phyloP scores from a whole-genome alignment of 2,113 vertebrate species.

The Scomber japonicus region DNA sequence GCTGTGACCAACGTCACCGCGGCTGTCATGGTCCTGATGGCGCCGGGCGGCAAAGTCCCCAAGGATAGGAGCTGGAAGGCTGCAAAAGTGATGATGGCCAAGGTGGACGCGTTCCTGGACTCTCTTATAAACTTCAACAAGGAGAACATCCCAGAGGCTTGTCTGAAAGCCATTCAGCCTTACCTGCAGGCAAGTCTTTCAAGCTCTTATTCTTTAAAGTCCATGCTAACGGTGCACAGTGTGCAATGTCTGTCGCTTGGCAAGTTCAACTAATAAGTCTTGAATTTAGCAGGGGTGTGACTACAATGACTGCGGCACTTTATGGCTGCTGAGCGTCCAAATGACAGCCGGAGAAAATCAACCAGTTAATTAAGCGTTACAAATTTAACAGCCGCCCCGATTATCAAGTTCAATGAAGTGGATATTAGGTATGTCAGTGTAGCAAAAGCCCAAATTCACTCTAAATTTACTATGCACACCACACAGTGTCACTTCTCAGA shows the following conservation, averaged over 20 bases:
- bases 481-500: not conserved
- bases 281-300: constrained; percentile 36
- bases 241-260: constrained; percentile 12
- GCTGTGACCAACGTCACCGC: constrained; percentile 94
- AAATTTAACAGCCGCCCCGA: constrained; percentile 61
- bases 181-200: constrained; percentile 85
- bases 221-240: not conserved
- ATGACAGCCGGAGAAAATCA: constrained; percentile 56
- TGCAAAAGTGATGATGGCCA: constrained; percentile 91
- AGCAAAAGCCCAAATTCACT: constrained; percentile 24
- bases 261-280: constrained; percentile 30
- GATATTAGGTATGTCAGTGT: constrained; percentile 9
- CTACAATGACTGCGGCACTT: constrained; percentile 48
- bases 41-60: constrained; percentile 89
- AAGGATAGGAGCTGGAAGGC: constrained; percentile 98
- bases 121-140: constrained; percentile 92
- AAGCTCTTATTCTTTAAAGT: constrained; percentile 15
- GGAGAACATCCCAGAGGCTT: constrained; percentile 93
- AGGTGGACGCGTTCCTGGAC: constrained; percentile 93
- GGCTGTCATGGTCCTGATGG: constrained; percentile 93
- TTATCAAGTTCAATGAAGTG: constrained; percentile 54
- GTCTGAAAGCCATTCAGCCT: constrained; percentile 92
- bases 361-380: constrained; percentile 55
- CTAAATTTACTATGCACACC: not conserved
- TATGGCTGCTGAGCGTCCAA: constrained; percentile 51